These are phyloP conservation scores for Suricata suricatta DNA, from an alignment of 2,113 vertebrate species.

Conservation along the genomic window DNA sequence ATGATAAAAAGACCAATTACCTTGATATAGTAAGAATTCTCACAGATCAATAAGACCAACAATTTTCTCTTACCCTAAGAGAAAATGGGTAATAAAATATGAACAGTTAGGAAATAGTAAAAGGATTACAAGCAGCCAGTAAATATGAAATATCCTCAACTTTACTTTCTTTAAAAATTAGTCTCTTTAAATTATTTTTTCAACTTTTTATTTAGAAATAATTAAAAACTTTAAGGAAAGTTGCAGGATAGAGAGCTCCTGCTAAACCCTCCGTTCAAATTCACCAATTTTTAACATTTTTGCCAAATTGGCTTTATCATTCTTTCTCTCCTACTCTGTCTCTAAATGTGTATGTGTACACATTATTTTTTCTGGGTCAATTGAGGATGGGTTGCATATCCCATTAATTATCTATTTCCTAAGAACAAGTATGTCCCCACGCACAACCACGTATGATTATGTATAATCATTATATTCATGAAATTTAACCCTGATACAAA, in stretches of 20 bases:
- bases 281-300: slow-evolving; percentile 15
- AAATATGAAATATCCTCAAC: not conserved
- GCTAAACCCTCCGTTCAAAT: not conserved
- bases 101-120: not conserved
- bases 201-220: slow-evolving; percentile 16
- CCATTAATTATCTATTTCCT: not conserved
- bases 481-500: not conserved
- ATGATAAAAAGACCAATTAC: not conserved
- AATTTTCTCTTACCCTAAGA: not conserved
- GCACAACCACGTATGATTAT: not conserved
- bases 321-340: not conserved
- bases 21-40: not conserved
- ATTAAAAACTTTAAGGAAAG: not conserved
- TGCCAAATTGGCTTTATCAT: not conserved
- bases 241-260: not conserved
- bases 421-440: not conserved
- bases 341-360: not conserved
- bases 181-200: not conserved
- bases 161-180: not conserved
- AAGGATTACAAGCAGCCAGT: not conserved
- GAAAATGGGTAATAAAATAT: not conserved
- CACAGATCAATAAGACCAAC: not conserved
- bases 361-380: not conserved
- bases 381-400: not conserved
- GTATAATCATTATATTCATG: not conserved